A percentile compares a stretch with the other conserved stretches of the same genome.
Conservation (phyloP, 2,797 vertebrate genomes). For the Crocidura indochinensis region DNA sequence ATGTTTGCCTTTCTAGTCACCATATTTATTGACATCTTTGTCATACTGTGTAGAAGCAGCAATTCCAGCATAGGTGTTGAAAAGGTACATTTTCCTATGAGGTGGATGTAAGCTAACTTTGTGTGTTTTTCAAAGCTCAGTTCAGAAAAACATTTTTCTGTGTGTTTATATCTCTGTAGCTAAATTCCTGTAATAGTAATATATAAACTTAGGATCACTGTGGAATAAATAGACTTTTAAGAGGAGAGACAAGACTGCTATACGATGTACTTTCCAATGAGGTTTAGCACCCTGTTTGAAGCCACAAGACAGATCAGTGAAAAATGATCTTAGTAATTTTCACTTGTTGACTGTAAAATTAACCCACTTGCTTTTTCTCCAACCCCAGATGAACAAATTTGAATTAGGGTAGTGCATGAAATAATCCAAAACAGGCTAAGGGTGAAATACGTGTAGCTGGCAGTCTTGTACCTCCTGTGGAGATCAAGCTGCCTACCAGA, state of each 20-base stretch:
- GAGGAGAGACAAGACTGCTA: neutral
- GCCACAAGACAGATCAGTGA: slow-evolving; percentile 5
- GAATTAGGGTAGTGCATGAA: too few species aligned
- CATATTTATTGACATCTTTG: slow-evolving; percentile 34
- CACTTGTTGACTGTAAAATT: slow-evolving; percentile 7
- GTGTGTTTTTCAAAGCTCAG: neutral
- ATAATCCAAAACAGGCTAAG: too few species aligned
- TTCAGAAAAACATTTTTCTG: neutral
- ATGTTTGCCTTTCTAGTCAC: slow-evolving; percentile 2
- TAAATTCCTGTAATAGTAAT: slow-evolving; percentile 1
- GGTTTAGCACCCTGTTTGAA: neutral
- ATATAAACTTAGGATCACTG: neutral
- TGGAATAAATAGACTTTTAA: neutral
- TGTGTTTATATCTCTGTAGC: neutral
- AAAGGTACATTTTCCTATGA: neutral
- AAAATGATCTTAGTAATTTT: neutral
- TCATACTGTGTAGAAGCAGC: slow-evolving; percentile 18
- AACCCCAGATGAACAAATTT: too few species aligned
- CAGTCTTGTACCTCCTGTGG: too few species aligned
- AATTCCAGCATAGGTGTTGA: neutral
- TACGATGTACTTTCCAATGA: neutral
- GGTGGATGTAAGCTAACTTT: neutral
- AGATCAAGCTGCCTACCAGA: too few species aligned
- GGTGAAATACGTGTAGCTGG: too few species aligned
- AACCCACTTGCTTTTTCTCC: neutral